Evolutionary conservation across 2,888 invertebrate species (phyloP).

Genomic region (Euzophera pinguis): DNA sequence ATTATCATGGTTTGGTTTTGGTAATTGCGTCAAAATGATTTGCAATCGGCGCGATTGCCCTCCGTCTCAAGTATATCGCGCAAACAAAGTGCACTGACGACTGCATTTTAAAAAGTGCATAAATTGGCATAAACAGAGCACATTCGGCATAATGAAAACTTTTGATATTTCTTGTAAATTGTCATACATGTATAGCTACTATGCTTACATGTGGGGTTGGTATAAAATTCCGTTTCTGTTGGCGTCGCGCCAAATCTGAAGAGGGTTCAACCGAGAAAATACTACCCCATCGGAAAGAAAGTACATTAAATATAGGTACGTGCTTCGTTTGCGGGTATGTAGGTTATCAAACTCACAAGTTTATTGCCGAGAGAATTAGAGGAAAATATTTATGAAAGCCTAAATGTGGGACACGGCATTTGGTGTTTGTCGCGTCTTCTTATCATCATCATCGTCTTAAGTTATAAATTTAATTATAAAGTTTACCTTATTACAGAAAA

Average conservation of each 20-base stretch:
- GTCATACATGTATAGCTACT: neutral
- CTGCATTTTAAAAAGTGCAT: too few species aligned
- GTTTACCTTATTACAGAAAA: too few species aligned
- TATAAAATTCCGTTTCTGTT: slow-evolving; percentile 24
- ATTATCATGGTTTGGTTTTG: too few species aligned
- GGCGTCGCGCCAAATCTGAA: slow-evolving; percentile 39
- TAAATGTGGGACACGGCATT: neutral
- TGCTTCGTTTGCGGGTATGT: slow-evolving; percentile 8
- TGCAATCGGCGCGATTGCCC: too few species aligned
- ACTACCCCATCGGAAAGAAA: slow-evolving; percentile 37
- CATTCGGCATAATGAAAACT: too few species aligned
- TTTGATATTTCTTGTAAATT: too few species aligned
- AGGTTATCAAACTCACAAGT: slow-evolving; percentile 4
- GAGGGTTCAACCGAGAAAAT: slow-evolving; percentile 34
- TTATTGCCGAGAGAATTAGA: slow-evolving; percentile 1
- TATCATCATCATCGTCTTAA: too few species aligned
- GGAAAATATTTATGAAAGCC: slow-evolving; percentile 1
- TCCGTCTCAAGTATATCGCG: too few species aligned
- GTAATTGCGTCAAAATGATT: too few species aligned
- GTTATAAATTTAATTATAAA: too few species aligned
- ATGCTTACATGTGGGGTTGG: neutral
- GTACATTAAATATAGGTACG: slow-evolving; percentile 39
- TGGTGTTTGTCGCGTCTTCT: neutral
- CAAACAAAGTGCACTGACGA: too few species aligned
- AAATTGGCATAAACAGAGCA: too few species aligned